Evolutionary conservation across 1,140 invertebrate genomes (phyloP).

Genomic region (Pemphigus obesinymphae): DNA sequence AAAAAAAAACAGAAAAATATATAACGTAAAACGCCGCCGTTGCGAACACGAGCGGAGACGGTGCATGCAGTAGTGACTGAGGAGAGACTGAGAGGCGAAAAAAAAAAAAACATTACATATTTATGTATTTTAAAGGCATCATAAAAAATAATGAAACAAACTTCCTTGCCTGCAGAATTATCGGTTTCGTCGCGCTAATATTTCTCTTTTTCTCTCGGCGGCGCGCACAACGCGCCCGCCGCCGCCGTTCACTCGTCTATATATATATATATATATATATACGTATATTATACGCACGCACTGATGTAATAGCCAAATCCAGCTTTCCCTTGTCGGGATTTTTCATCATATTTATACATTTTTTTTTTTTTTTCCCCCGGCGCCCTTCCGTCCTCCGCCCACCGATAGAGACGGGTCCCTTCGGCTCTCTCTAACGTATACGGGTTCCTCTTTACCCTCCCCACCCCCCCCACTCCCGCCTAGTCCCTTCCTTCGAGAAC

Average conservation of each 20-base stretch:
- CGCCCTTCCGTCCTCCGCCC: not conserved
- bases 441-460: not conserved
- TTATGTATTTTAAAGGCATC: slow-evolving; percentile 42
- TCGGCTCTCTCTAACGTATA: not conserved
- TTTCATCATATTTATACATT: slow-evolving; percentile 40
- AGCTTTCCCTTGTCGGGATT: slow-evolving; percentile 41
- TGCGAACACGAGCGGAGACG: not conserved
- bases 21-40: slow-evolving; percentile 3
- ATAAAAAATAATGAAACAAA: slow-evolving; percentile 42
- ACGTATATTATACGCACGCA: too few relatives aligned
- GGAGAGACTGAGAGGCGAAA: too few relatives aligned
- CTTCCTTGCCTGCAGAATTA: slow-evolving; percentile 40
- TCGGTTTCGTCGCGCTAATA: slow-evolving; percentile 41
- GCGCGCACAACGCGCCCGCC: not conserved
- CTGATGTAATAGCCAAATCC: slow-evolving; percentile 39
- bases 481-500: slow-evolving; percentile 15
- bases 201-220: slow-evolving; percentile 24
- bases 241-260: not conserved
- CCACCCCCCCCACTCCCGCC: not conserved
- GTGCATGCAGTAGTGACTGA: not conserved
- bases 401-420: not conserved
- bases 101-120: slow-evolving; percentile 21
- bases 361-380: too few relatives aligned
- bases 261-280: too few relatives aligned
- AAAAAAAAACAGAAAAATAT: not conserved